A percentile compares a stretch with the other conserved stretches of the same genome.
Evolutionary conservation across 2,797 vertebrate species (phyloP).

Genomic region (Acanthis flammea): DNA sequence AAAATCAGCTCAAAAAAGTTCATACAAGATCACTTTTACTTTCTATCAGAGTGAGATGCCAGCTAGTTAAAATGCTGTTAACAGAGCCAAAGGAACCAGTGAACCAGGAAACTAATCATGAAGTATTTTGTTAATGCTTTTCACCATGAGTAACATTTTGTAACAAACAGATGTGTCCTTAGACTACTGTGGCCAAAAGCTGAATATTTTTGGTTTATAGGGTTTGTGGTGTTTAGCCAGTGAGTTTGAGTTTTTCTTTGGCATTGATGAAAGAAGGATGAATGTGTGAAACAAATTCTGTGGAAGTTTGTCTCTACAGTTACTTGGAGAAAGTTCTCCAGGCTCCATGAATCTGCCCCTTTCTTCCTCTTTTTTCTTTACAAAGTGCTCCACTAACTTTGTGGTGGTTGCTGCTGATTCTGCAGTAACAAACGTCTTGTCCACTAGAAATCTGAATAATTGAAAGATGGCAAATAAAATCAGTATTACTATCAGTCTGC

Average conservation of each 20-base stretch:
- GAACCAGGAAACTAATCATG: neutral
- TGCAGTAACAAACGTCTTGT: neutral
- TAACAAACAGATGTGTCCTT: neutral
- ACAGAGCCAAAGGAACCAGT: neutral
- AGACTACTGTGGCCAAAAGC: neutral
- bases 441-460: neutral
- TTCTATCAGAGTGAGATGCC: neutral
- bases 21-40: neutral
- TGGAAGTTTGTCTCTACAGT: neutral
- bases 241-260: neutral
- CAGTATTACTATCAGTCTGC: neutral
- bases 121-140: neutral
- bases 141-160: neutral
- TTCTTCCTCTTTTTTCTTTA: neutral
- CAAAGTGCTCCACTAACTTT: neutral
- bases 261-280: neutral
- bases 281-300: neutral
- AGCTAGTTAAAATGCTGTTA: neutral
- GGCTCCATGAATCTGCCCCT: neutral
- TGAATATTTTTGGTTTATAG: neutral
- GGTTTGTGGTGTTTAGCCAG: neutral
- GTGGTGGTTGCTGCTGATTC: neutral
- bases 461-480: neutral
- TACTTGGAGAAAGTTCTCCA: neutral
- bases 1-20: neutral